phyloP scores from a whole-genome alignment of 2,113 vertebrate genomes.

The pig (Sus scrofa) region DNA sequence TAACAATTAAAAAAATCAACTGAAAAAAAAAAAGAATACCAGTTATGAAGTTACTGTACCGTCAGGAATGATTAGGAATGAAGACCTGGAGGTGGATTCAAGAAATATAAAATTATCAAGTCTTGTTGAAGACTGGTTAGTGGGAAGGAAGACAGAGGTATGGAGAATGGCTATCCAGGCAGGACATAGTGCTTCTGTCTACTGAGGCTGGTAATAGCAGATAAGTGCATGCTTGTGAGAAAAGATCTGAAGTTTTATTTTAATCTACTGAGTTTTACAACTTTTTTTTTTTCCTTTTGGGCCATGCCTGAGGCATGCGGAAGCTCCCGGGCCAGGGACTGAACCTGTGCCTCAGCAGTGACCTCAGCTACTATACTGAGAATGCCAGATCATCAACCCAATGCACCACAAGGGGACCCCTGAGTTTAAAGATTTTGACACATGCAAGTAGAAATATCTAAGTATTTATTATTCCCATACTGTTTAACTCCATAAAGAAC shows the following conservation, averaged over 20 bases:
- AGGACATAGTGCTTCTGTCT: not conserved
- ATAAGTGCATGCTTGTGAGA: rapidly evolving
- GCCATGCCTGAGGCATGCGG: too few species aligned
- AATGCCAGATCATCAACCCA: too few species aligned
- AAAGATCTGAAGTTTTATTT: not conserved
- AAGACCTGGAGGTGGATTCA: not conserved
- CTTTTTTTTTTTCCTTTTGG: too few species aligned
- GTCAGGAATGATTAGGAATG: not conserved
- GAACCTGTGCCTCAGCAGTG: too few species aligned
- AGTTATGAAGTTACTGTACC: not conserved
- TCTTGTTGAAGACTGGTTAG: not conserved
- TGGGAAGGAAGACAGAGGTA: not conserved
- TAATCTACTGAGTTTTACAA: not conserved
- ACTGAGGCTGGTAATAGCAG: not conserved
- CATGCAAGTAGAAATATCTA: not conserved
- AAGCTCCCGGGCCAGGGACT: too few species aligned
- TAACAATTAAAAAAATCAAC: too few species aligned
- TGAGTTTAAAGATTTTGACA: not conserved
- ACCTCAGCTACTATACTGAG: too few species aligned
- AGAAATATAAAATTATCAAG: not conserved
- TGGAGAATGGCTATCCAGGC: not conserved
- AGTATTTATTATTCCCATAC: not conserved
- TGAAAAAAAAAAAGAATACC: too few species aligned
- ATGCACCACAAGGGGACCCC: too few species aligned
- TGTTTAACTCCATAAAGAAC: not conserved